Evolutionary conservation across 2,888 invertebrate genomes (phyloP), one percentile per base, ranked within the genome.

Genomic region (Isoperla grammatica): DNA sequence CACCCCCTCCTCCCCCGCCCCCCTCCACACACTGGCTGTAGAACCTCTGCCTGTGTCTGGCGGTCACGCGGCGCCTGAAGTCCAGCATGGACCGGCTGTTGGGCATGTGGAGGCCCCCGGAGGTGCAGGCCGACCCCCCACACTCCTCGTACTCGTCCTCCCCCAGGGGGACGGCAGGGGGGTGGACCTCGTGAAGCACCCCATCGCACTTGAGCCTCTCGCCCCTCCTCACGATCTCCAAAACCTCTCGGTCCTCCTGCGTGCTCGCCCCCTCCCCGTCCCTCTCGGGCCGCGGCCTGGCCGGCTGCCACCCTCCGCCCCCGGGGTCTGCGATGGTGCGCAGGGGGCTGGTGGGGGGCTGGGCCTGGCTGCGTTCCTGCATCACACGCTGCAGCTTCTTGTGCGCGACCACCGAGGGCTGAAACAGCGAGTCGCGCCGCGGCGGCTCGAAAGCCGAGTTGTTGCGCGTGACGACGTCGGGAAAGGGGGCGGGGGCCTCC

Each of bases 11-110:
- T 12, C 50, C 46, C 20, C 58, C 55, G 1, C 71, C 67, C 62
- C 79, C 79, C n/a, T 79, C 73, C 62, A 78, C 78, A 69, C 83
- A 84, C 64, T 85, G 84, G 68, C 85, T 86, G 68, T 82, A 79
- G 71, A 81, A 80, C 23, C 85, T 78, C 65, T 81, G 75, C 9
- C 85, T 75, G 66, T 77, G 50, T 20, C 57, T 53, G 61, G 54
- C 57, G 17, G 57, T 78, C 43, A 82, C 78, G 42, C 79, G 75
- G 62, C 79, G 78, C 1, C 81, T 77, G 67, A 83, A 78, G 64
- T 79, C 78, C 59, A 77, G 76, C 74, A 83, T 77, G 19, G 81
- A 79, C 55, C 74, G 76, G 9, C 76, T 75, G 67, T 79, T 81
- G 23, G 82, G 81, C 78, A 83, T 82, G 68, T 83, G 83, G 35